Conservation (phyloP, 2,888 invertebrate species). For the Anaspis maculata region DNA sequence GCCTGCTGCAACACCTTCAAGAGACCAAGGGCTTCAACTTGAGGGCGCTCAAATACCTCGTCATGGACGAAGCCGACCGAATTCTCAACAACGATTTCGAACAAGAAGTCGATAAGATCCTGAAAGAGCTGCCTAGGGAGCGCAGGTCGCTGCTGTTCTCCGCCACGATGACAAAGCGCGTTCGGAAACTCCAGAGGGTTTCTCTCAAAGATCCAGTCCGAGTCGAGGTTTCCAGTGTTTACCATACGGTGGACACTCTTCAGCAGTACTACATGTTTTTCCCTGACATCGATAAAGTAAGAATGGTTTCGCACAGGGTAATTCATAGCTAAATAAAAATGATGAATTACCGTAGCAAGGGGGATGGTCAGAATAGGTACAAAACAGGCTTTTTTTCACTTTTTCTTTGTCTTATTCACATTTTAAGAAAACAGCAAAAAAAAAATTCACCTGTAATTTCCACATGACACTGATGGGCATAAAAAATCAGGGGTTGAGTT, state of each 20-base stretch:
- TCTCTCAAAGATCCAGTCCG: conserved; percentile 90
- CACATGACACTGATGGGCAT: too few species aligned
- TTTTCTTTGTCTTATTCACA: too few species aligned
- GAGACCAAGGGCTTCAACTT: conserved; percentile 94
- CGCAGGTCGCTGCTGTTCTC: conserved; percentile 91
- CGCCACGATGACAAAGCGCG: conserved; percentile 98
- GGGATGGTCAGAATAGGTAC: too few species aligned
- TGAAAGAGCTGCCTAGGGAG: conserved; percentile 85
- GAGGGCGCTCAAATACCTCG: conserved; percentile 44
- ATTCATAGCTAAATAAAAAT: too few species aligned
- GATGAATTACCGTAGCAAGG: too few species aligned
- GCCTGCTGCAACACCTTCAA: conserved; percentile 91
- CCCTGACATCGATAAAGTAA: conserved; percentile 89
- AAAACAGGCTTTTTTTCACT: too few species aligned
- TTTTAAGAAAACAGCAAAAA: too few species aligned
- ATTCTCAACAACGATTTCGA: conserved; percentile 99
- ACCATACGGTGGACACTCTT: conserved; percentile 95
- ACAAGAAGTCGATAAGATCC: conserved; percentile 91
- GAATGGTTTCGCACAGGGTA: too few species aligned
- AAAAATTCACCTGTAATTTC: too few species aligned
- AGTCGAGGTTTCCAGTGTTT: conserved; percentile 93
- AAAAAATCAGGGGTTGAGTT: too few species aligned
- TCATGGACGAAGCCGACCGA: conserved; percentile 99
- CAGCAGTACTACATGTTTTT: conserved; percentile 93
- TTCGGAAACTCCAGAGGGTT: conserved; percentile 92